Percentiles rank a stretch among this genome's conserved stretches.
These are phyloP conservation scores for Mamestra brassicae DNA, from an alignment of 2,888 invertebrate species.

Conservation along the genomic window DNA sequence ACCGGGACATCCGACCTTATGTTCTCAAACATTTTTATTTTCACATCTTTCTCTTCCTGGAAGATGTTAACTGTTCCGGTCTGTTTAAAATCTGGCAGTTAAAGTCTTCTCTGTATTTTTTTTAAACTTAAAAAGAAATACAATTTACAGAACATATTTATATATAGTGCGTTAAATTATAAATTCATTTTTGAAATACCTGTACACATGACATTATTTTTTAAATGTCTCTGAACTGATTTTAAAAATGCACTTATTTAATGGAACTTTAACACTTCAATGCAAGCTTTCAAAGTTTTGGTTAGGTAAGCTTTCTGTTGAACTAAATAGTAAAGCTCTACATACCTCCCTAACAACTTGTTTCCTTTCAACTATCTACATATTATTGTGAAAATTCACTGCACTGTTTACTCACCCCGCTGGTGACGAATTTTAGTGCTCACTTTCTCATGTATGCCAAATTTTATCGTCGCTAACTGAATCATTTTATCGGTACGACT, in stretches of 20 bases:
- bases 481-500: slow-evolving; percentile 87
- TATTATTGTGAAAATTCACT: slow-evolving; percentile 77
- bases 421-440: slow-evolving; percentile 86
- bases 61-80: slow-evolving; percentile 39
- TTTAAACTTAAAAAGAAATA: neutral
- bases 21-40: slow-evolving; percentile 38
- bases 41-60: slow-evolving; percentile 45
- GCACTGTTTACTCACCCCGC: slow-evolving; percentile 90
- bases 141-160: neutral
- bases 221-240: slow-evolving; percentile 3
- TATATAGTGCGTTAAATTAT: neutral
- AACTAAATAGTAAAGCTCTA: slow-evolving; percentile 47
- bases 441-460: slow-evolving; percentile 91
- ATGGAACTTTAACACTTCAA: slow-evolving; percentile 32
- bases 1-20: slow-evolving; percentile 13
- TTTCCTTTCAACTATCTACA: slow-evolving; percentile 60
- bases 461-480: slow-evolving; percentile 92
- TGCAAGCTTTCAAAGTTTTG: slow-evolving; percentile 44
- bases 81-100: slow-evolving; percentile 6
- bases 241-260: slow-evolving; percentile 24
- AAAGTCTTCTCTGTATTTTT: slow-evolving; percentile 8
- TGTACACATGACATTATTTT: neutral
- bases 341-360: slow-evolving; percentile 68
- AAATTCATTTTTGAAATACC: neutral
- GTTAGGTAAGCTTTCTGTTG: slow-evolving; percentile 18